A percentile compares a stretch with the other conserved stretches of the same genome.
phyloP scores from a whole-genome alignment of 2,888 invertebrate species.

The Rhamphomyia laevipes region DNA sequence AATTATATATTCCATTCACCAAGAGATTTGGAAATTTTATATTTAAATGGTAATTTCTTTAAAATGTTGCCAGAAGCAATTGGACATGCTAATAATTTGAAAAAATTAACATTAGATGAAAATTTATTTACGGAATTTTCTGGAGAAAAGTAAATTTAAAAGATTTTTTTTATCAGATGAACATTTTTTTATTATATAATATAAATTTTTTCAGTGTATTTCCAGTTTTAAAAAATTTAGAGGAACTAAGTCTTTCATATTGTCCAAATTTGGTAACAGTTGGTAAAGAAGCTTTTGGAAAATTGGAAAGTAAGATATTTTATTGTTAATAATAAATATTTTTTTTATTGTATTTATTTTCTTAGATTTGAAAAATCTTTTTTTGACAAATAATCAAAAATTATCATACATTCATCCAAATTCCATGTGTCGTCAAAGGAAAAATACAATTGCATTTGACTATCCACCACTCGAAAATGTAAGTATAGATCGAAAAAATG shows the following conservation, averaged over 20 bases:
- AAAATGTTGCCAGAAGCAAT: slow-evolving; percentile 48
- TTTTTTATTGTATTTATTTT: not conserved
- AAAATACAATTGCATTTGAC: slow-evolving; percentile 40
- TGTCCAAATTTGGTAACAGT: slow-evolving; percentile 50
- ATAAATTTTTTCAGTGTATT: slow-evolving; percentile 46
- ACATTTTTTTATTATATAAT: too few species aligned
- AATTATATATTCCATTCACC: slow-evolving; percentile 56
- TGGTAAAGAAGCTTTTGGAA: slow-evolving; percentile 43
- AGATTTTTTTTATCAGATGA: too few species aligned
- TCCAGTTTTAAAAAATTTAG: slow-evolving; percentile 48
- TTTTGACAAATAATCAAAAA: slow-evolving; percentile 51
- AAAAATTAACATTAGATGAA: slow-evolving; percentile 52
- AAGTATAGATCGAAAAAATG: too few species aligned
- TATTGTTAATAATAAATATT: not conserved
- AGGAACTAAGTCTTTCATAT: slow-evolving; percentile 54
- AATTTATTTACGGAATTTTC: not conserved
- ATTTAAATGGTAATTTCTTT: slow-evolving; percentile 55
- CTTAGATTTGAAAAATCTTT: slow-evolving; percentile 43
- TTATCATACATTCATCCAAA: slow-evolving; percentile 46
- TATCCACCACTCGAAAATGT: slow-evolving; percentile 58
- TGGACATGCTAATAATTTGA: slow-evolving; percentile 45
- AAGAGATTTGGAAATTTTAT: slow-evolving; percentile 48
- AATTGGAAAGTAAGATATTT: slow-evolving; percentile 36
- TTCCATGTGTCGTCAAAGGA: slow-evolving; percentile 44
- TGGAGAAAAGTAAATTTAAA: not conserved